phyloP scores from a whole-genome alignment of 2,888 invertebrate species.

The Candidula unifasciata region DNA sequence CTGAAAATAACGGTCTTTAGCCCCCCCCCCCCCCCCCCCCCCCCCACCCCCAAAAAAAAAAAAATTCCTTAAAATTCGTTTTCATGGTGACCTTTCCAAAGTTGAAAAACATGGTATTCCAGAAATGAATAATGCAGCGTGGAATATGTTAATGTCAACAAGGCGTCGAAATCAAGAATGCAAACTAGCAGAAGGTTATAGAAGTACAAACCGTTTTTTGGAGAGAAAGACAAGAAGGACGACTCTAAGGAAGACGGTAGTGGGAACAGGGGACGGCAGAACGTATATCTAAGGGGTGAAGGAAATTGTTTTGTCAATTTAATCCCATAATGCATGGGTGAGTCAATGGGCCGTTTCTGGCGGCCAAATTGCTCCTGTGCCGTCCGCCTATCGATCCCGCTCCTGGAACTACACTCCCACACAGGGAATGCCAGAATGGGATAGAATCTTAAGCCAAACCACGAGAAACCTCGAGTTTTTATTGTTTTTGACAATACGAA shows the following conservation, averaged over 20 bases:
- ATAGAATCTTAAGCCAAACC: background rate
- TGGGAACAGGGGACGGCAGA: background rate
- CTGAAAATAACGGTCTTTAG: no score
- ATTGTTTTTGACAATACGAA: background rate
- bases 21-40: no score
- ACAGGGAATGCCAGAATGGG: background rate
- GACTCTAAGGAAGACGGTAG: background rate
- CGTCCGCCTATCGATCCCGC: conserved; percentile 36
- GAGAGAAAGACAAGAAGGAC: background rate
- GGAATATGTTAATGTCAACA: no score
- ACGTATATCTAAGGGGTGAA: conserved; percentile 27
- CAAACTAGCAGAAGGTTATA: background rate
- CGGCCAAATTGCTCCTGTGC: conserved; percentile 47
- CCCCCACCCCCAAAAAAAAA: no score
- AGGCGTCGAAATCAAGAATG: background rate
- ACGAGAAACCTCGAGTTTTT: no score
- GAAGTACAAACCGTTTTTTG: background rate
- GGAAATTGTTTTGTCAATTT: conserved; percentile 53
- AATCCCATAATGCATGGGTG: conserved; percentile 51
- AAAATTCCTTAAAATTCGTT: no score
- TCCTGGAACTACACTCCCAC: conserved; percentile 25
- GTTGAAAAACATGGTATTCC: no score
- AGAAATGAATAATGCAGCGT: no score
- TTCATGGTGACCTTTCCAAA: no score
- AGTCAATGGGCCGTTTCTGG: conserved; percentile 49